phyloP scores from a whole-genome alignment of 2,888 invertebrate species.

The Schrankia costaestrigalis region DNA sequence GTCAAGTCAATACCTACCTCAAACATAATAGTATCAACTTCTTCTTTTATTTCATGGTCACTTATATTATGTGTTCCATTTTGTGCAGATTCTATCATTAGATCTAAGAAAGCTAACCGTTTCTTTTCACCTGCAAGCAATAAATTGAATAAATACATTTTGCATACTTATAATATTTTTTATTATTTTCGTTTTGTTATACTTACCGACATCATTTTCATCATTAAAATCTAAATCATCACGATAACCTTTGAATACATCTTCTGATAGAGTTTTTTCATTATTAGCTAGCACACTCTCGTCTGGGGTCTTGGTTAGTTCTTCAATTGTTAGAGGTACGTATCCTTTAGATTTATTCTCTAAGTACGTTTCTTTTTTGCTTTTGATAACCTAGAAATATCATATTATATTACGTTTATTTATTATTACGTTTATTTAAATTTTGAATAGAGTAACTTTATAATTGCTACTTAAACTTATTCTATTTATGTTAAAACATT shows the following conservation, averaged over 20 bases:
- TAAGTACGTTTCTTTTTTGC: slow-evolving; percentile 81
- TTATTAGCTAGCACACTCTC: slow-evolving; percentile 56
- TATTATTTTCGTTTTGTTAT: background rate
- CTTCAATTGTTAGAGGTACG: slow-evolving; percentile 60
- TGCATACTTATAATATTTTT: background rate
- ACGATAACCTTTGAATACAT: slow-evolving; percentile 83
- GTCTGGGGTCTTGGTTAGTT: slow-evolving; percentile 52
- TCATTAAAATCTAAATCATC: slow-evolving; percentile 91
- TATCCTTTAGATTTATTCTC: slow-evolving; percentile 72
- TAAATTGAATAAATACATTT: background rate
- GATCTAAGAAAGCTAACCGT: slow-evolving; percentile 92
- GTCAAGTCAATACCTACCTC: slow-evolving; percentile 77
- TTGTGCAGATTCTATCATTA: slow-evolving; percentile 92
- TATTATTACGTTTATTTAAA: background rate
- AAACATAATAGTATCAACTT: slow-evolving; percentile 94
- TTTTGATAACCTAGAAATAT: slow-evolving; percentile 74
- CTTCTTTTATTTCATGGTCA: slow-evolving; percentile 91
- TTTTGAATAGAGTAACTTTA: background rate
- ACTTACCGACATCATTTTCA: slow-evolving; percentile 87
- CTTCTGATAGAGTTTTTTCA: slow-evolving; percentile 65
- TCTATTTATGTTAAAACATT: no score
- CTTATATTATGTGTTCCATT: slow-evolving; percentile 85
- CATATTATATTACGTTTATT: background rate
- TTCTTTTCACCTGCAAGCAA: slow-evolving; percentile 84
- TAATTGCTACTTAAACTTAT: background rate